phyloP scores from a whole-genome alignment of 2,888 invertebrate species.

The Rhodophaea formosa region DNA sequence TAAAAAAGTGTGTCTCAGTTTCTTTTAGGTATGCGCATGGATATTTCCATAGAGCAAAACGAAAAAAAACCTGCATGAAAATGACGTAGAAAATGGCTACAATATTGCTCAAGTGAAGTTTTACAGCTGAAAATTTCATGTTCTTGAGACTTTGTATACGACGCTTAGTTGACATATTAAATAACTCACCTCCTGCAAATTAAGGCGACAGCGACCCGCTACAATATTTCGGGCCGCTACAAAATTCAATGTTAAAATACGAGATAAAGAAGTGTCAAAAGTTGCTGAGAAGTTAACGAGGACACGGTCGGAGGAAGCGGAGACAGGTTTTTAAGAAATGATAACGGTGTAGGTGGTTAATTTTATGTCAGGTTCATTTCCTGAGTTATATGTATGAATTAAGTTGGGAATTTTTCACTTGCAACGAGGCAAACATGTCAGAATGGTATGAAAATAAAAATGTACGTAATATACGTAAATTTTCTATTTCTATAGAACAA shows the following conservation, averaged over 20 bases:
- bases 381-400: conserved; percentile 27
- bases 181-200: conserved; percentile 5
- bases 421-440: no score
- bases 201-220: neutral
- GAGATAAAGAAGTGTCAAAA: conserved; percentile 31
- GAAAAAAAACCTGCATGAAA: no score
- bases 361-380: conserved; percentile 41
- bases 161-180: neutral
- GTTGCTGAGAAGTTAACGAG: conserved; percentile 32
- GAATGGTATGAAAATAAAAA: no score
- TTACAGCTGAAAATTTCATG: neutral
- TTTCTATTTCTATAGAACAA: no score
- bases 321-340: conserved; percentile 32
- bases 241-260: conserved; percentile 24
- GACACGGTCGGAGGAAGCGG: conserved; percentile 26
- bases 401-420: no score
- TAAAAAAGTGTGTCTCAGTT: no score
- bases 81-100: neutral
- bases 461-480: no score
- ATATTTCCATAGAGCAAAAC: no score
- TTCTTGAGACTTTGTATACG: neutral
- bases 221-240: conserved; percentile 11
- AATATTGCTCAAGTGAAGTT: neutral
- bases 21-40: no score
- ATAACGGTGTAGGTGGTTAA: conserved; percentile 39